Conservation (phyloP, 2,113 vertebrate species). For the Eurystomus gularis region DNA sequence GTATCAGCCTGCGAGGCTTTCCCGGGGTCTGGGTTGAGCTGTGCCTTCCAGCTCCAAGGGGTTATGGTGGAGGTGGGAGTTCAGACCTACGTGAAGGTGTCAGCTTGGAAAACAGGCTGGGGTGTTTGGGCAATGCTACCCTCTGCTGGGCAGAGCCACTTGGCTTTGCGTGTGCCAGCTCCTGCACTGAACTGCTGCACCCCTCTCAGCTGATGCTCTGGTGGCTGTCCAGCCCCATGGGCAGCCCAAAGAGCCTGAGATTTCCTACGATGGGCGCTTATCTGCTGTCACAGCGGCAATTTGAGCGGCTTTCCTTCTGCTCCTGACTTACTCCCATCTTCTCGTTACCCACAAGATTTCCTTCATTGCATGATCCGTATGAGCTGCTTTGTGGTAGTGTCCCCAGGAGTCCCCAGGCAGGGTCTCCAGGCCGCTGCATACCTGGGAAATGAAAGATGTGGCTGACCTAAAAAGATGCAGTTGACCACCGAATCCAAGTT, state of each 20-base stretch:
- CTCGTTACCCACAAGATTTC: not conserved
- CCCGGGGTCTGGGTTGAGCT: not conserved
- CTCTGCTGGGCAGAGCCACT: slow-evolving; percentile 42
- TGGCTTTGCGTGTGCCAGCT: not conserved
- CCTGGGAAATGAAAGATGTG: not conserved
- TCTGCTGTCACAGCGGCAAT: not conserved
- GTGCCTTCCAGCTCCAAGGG: not conserved
- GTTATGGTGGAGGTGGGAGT: not conserved
- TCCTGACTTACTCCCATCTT: not conserved
- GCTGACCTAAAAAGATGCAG: not conserved
- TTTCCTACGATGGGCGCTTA: accelerated
- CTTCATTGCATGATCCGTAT: not conserved
- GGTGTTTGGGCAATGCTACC: slow-evolving; percentile 43
- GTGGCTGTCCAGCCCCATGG: not conserved
- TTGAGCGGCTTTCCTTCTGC: not conserved
- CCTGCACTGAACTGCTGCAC: not conserved
- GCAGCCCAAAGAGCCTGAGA: not conserved
- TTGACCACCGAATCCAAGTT: not conserved
- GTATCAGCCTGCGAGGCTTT: not conserved
- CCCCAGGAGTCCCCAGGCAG: not conserved
- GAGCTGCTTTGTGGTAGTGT: accelerated
- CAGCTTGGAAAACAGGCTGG: not conserved
- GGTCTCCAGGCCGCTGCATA: not conserved
- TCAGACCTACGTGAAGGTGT: not conserved
- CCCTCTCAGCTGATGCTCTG: not conserved